These are phyloP conservation scores for Wiebesia pumilae DNA, from an alignment of 1,140 invertebrate species.

Conservation along the genomic window DNA sequence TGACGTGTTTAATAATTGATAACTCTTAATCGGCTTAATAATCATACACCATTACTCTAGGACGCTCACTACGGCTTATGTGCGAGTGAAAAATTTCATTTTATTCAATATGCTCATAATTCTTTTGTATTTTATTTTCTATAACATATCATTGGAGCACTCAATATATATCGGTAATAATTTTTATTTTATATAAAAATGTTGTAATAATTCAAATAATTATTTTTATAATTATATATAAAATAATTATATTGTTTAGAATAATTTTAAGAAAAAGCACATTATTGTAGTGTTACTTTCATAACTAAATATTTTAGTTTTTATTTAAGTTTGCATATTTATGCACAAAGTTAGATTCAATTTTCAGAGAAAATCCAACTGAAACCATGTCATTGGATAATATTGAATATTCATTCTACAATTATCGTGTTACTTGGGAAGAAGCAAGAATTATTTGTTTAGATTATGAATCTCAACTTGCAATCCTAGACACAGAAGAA, in stretches of 20 bases:
- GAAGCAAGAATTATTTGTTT: constrained; percentile 56
- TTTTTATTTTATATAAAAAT: neutral
- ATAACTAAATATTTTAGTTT: neutral
- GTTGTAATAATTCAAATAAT: neutral
- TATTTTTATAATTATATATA: neutral
- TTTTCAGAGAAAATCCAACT: constrained; percentile 3
- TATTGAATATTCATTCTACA: constrained; percentile 56
- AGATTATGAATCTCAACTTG: constrained; percentile 54
- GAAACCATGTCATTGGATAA: constrained; percentile 50
- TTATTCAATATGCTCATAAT: neutral
- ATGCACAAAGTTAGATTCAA: constrained; percentile 14
- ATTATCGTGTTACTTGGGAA: constrained; percentile 56
- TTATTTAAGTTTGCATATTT: constrained; percentile 14
- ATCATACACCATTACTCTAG: neutral
- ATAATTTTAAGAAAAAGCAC: neutral
- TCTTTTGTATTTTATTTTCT: neutral
- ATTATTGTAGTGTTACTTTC: neutral
- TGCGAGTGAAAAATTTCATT: neutral
- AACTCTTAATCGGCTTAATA: neutral
- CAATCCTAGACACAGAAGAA: constrained; percentile 53
- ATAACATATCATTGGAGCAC: neutral
- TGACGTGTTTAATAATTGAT: constrained; percentile 1
- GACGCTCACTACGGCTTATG: neutral
- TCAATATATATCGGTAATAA: neutral
- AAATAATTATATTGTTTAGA: neutral